Conservation (phyloP, 2,888 invertebrate genomes). For the Lithophane leautieri region DNA sequence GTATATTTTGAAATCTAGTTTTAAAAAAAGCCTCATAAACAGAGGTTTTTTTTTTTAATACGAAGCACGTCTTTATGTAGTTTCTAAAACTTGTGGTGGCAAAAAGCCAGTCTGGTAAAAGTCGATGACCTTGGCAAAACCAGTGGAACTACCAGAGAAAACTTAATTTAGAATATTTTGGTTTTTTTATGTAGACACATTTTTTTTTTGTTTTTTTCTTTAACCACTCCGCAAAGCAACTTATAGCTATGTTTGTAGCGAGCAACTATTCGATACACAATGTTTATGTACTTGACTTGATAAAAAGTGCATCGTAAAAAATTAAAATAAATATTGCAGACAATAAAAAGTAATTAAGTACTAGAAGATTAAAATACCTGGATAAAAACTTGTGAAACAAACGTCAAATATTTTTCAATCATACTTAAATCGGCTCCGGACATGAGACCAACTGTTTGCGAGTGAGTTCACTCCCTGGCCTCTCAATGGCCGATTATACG, state of each 20-base stretch:
- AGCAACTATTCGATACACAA: conserved; percentile 7
- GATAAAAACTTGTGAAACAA: background rate
- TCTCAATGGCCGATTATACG: background rate
- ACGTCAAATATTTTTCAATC: background rate
- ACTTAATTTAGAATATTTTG: background rate
- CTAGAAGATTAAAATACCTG: background rate
- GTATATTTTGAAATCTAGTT: background rate
- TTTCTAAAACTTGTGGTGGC: conserved; percentile 3
- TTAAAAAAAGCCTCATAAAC: background rate
- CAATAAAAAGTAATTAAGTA: background rate
- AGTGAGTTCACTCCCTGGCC: background rate
- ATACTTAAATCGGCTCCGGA: background rate
- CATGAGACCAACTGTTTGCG: background rate
- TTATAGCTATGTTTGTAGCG: background rate
- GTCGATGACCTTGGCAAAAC: conserved; percentile 25
- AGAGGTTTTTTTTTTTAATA: background rate
- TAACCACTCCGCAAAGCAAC: background rate
- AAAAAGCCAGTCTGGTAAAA: conserved; percentile 5
- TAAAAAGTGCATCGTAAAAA: background rate
- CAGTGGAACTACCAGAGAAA: background rate
- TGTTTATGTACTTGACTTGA: background rate
- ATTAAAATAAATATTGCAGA: background rate
- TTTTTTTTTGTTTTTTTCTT: background rate
- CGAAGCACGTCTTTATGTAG: background rate
- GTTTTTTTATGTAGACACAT: no score